Percentiles rank a stretch among this genome's conserved stretches.
These are phyloP conservation scores for Struthidea cinerea DNA, from an alignment of 2,113 vertebrate genomes.

Conservation along the genomic window DNA sequence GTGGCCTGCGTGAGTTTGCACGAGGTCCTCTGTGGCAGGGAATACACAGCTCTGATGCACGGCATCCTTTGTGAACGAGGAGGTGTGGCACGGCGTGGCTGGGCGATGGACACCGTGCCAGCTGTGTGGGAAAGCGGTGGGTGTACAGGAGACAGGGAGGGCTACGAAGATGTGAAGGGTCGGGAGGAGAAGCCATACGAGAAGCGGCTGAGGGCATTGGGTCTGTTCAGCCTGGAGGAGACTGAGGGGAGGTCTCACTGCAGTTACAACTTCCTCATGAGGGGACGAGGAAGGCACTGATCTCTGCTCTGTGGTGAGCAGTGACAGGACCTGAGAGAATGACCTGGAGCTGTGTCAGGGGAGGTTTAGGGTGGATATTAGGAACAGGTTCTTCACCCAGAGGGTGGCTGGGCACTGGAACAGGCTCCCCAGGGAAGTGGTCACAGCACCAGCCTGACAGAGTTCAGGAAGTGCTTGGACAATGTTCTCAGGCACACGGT, in stretches of 20 bases:
- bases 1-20: not conserved
- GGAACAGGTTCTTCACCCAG: not conserved
- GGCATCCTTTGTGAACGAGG: fast-evolving
- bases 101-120: fast-evolving
- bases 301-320: fast-evolving
- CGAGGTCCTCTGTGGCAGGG: fast-evolving
- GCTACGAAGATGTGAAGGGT: fast-evolving
- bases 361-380: fast-evolving
- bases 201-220: fast-evolving
- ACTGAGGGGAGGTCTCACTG: not conserved
- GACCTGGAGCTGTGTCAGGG: fast-evolving
- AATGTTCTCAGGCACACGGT: fast-evolving
- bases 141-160: fast-evolving
- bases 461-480: fast-evolving
- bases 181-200: fast-evolving
- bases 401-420: fast-evolving
- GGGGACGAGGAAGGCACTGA: not conserved
- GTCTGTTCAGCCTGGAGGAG: not conserved
- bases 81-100: not conserved
- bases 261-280: fast-evolving
- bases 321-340: fast-evolving
- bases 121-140: fast-evolving
- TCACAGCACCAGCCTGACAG: not conserved
- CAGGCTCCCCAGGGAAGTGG: not conserved
- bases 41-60: fast-evolving